A percentile compares a stretch with the other conserved stretches of the same genome.
Conservation (phyloP, 2,797 vertebrate genomes). For the Steatocranus sp. region DNA sequence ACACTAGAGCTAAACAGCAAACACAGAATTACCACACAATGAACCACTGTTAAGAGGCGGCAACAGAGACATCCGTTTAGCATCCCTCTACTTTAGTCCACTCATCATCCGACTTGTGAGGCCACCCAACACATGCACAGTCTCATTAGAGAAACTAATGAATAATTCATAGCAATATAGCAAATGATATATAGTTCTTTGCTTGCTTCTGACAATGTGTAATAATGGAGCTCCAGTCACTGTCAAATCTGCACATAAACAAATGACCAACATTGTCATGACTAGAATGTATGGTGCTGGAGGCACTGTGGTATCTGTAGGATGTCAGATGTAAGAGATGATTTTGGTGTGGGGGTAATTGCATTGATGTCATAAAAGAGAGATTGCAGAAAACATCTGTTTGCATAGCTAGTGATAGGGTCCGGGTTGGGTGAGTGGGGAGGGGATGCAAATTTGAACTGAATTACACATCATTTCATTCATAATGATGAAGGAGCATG, state of each 20-base stretch:
- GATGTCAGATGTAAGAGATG: slow-evolving; percentile 24
- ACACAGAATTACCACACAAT: slow-evolving; percentile 16
- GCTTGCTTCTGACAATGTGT: slow-evolving; percentile 26
- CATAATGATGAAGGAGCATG: background rate
- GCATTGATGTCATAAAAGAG: slow-evolving; percentile 20
- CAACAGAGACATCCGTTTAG: background rate
- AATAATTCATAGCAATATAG: slow-evolving; percentile 52
- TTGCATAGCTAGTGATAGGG: background rate
- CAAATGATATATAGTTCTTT: slow-evolving; percentile 36
- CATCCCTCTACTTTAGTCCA: slow-evolving; percentile 2
- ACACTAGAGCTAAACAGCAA: background rate
- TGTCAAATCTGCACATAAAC: slow-evolving; percentile 52
- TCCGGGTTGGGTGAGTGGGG: too few relatives aligned
- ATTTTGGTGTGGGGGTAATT: slow-evolving; percentile 26
- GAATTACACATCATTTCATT: slow-evolving; percentile 27
- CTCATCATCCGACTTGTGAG: background rate
- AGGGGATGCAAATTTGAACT: background rate
- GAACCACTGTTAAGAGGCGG: background rate
- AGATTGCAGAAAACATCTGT: background rate
- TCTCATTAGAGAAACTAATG: slow-evolving; percentile 5
- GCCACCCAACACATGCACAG: slow-evolving; percentile 12
- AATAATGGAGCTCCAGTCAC: slow-evolving; percentile 29
- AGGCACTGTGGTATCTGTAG: slow-evolving; percentile 18
- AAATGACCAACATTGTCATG: slow-evolving; percentile 39
- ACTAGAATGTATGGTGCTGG: slow-evolving; percentile 9